phyloP scores from a whole-genome alignment of 2,113 vertebrate species.

The Anhinga rufa region DNA sequence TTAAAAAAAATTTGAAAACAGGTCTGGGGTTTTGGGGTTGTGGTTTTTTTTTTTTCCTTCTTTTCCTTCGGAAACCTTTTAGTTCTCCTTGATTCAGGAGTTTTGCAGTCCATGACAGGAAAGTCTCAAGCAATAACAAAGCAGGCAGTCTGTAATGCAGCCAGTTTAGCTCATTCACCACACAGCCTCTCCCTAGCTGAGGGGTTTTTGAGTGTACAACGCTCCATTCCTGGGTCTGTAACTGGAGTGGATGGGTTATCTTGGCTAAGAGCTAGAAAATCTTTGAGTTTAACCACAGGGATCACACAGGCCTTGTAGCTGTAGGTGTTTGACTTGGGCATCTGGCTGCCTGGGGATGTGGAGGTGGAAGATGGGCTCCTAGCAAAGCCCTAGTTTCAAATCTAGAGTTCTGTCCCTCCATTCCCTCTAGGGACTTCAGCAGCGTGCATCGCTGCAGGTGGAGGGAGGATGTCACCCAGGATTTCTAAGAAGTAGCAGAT shows the following conservation, averaged over 20 bases:
- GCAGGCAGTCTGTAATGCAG: not conserved
- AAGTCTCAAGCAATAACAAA: not conserved
- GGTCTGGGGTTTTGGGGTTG: not conserved
- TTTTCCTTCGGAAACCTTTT: not conserved
- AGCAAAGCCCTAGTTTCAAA: not conserved
- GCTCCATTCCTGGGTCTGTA: not conserved
- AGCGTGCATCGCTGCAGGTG: rapidly evolving
- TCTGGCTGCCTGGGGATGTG: not conserved
- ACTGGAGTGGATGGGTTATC: not conserved
- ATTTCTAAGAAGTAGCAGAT: not conserved
- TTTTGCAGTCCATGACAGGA: not conserved
- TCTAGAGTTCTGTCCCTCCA: not conserved
- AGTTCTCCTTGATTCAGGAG: not conserved
- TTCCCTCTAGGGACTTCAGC: not conserved
- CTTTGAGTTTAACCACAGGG: not conserved
- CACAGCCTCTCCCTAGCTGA: not conserved
- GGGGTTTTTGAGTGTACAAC: not conserved
- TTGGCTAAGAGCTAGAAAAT: not conserved
- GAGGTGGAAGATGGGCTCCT: not conserved
- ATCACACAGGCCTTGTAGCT: not conserved
- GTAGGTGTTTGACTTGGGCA: not conserved
- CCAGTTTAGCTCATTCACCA: not conserved
- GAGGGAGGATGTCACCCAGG: not conserved
- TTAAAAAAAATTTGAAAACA: not conserved
- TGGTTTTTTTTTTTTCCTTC: not conserved